Conservation (phyloP, 1,140 invertebrate genomes). For the Cotesia typhae region DNA sequence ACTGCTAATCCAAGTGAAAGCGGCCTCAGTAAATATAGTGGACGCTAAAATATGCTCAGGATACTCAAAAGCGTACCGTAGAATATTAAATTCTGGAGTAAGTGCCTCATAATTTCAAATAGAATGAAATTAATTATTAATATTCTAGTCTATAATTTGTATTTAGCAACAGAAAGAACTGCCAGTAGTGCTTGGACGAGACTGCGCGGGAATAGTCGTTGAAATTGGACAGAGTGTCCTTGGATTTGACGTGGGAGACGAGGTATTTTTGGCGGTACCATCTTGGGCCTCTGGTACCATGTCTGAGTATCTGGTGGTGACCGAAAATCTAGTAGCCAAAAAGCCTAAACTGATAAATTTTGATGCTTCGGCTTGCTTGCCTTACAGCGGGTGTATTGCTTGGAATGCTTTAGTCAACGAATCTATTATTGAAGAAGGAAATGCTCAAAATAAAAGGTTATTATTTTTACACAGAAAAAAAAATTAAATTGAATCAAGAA, state of each 20-base stretch:
- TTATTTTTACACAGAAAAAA: not conserved
- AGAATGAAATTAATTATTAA: slow-evolving; percentile 15
- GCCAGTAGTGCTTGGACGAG: slow-evolving; percentile 74
- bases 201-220: slow-evolving; percentile 74
- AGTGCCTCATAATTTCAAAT: slow-evolving; percentile 41
- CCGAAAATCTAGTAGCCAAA: slow-evolving; percentile 68
- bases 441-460: slow-evolving; percentile 70
- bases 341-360: slow-evolving; percentile 75
- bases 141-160: slow-evolving; percentile 30
- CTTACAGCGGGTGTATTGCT: slow-evolving; percentile 75
- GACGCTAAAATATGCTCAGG: slow-evolving; percentile 73
- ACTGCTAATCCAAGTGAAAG: slow-evolving; percentile 73
- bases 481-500: no score
- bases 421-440: slow-evolving; percentile 65
- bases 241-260: slow-evolving; percentile 72
- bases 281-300: slow-evolving; percentile 71
- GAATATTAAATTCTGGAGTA: slow-evolving; percentile 68
- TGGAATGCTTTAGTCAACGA: slow-evolving; percentile 72
- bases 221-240: slow-evolving; percentile 71
- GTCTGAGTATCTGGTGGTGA: slow-evolving; percentile 70
- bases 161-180: slow-evolving; percentile 66
- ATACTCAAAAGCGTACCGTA: slow-evolving; percentile 70
- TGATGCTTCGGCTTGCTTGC: slow-evolving; percentile 75
- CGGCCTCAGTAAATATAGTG: slow-evolving; percentile 71
- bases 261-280: slow-evolving; percentile 71